These are phyloP conservation scores for Sebastes aleutianus DNA, from an alignment of 2,797 vertebrate species.

Conservation along the genomic window DNA sequence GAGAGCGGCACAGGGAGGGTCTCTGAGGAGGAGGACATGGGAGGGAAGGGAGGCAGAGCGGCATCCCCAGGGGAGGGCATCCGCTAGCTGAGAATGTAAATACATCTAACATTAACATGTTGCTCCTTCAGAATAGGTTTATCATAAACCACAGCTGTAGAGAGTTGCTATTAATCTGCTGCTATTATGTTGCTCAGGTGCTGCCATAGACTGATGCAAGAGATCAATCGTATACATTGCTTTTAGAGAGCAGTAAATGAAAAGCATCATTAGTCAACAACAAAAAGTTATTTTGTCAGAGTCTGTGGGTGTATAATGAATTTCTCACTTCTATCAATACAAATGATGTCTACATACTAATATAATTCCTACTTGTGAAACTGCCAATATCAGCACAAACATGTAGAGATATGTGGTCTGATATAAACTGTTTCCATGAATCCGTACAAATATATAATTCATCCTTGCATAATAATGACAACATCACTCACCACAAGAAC, in stretches of 20 bases:
- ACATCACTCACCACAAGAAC: conserved; percentile 63
- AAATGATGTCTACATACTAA: not conserved
- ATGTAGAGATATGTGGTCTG: not conserved
- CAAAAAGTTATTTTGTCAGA: not conserved
- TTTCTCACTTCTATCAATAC: not conserved
- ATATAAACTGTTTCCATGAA: not conserved
- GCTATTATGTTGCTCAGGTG: not conserved
- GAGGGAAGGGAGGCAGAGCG: conserved; percentile 55
- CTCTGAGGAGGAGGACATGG: conserved; percentile 68
- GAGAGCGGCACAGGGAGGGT: conserved; percentile 61
- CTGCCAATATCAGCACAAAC: not conserved
- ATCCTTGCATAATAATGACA: not conserved
- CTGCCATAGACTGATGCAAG: not conserved
- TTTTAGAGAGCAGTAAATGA: not conserved
- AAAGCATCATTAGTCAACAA: not conserved
- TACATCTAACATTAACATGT: conserved; percentile 55
- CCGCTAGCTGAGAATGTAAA: conserved; percentile 53
- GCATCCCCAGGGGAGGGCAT: conserved; percentile 52
- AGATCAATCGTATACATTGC: not conserved
- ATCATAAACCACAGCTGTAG: not conserved
- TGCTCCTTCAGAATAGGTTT: conserved; percentile 7
- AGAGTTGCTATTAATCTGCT: not conserved
- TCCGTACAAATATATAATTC: not conserved
- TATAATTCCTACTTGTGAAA: not conserved
- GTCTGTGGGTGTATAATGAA: not conserved